Evolutionary conservation across 1,140 invertebrate genomes (phyloP), one percentile per base, ranked within the genome.

Genomic region (Ctenoplectra terminalis): DNA sequence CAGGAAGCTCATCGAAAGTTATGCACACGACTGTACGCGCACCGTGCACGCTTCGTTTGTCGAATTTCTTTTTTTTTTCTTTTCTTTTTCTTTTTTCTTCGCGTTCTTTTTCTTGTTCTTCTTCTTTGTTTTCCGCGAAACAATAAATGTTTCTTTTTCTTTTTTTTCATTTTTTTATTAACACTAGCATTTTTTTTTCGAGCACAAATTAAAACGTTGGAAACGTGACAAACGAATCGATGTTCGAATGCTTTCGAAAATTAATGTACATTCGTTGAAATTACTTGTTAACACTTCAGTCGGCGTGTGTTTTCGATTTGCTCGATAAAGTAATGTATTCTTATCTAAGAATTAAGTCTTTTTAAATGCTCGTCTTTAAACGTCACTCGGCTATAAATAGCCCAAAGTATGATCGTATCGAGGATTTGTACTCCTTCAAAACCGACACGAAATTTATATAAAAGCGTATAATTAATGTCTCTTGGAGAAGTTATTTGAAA

Each of bases 111-210:
- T 13, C 11, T 48, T 48, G 15, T 3, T 3, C 46, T 20, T 40
- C 23, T 31, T 60, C 46, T 48, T 76, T 60, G 52, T 66, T 76
- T 82, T 69, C 78, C 66, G 58, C 58, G 31, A 52, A 78, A 80
- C 88, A 86, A 83, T 86, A 87, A 86, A 86, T 70, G 75, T 80
- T 86, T 88, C 66, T 71, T 54, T 78, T 71, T 58, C 15, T 11
- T 13, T 29, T 26, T 13, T n/a, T n/a, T 37, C 31, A 5, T 61
- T 23, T 37, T 50, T 23, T 50, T 23, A 0, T 52, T 52, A n/a
- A n/a, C n/a, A n/a, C n/a, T n/a, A n/a, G n/a, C n/a, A n/a, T n/a
- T 52, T n/a, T 7, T 0, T 9, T 6, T n/a, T 52, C 23, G 40
- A 4, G 40, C 4, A 40, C 40, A 9, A n/a, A n/a, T n/a, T n/a